Evolutionary conservation across 2,113 vertebrate genomes (phyloP), one percentile per base, ranked within the genome.

Genomic region (Sitta europaea): DNA sequence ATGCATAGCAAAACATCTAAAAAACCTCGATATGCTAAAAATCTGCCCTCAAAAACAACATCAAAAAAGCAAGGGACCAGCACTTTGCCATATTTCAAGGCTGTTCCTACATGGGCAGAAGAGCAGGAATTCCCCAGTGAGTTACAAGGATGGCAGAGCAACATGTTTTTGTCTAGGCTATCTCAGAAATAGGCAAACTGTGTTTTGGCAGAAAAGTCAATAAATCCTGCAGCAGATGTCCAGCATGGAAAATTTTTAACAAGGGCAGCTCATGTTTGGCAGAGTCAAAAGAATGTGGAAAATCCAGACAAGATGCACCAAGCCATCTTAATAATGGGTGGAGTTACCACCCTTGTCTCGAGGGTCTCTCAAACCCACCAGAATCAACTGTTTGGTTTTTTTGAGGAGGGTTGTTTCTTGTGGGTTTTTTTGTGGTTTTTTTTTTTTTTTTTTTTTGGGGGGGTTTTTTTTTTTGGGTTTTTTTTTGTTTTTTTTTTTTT

Each of bases 161-260:
- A 57, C 53, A 27, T 93, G 63, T 40, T 88, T 95, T 80, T 83
- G 51, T 90, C 92, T 67, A 38, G 65, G 82, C 48, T 74, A 10
- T 57, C 78, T 90, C 51, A 77, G 72, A 93, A 93, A 83, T 14
- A 63, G 72, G 47, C 79, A 93, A 92, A 83, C 88, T 80, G 82
- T 11, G n/a, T 93, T 96, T 94, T 97, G 94, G 96, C 94, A 86
- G 92, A 76, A 55, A 83, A 88, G 80, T 93, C 90, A 92, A 94
- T 82, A 92, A 94, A 95, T 92, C 85, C 67, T 93, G 78, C 75
- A 95, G 95, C 96, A 94, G 93, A 96, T 96, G 93, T 96, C 94
- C 96, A 81, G 96, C 55, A 80, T 92, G 92, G 90, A 92, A 96
- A 92, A 92, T 93, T 96, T 96, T 92, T 95, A 88, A 86, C 78